Evolutionary conservation across 1,140 invertebrate genomes (phyloP), one percentile per base, ranked within the genome.

Genomic region (Sarcophaga bullata): DNA sequence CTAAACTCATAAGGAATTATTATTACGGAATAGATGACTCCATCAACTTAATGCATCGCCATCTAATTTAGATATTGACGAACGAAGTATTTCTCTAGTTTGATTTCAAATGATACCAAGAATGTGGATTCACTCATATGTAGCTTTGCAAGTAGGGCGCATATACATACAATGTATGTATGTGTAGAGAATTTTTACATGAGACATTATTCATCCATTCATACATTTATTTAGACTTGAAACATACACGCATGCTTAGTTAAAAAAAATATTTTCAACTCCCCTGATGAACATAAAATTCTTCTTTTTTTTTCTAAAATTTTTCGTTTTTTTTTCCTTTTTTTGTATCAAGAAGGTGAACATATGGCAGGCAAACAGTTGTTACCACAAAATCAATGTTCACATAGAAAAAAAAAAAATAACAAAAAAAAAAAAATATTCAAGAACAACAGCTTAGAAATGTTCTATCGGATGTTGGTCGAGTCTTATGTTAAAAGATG

Each of bases 321-420:
- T 37, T 37, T 37, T 37, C 25, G 25, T 37, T 37, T 37, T 37
- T 37, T n/a, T 13, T 58, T 68, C 19, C 10, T 17, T 17, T 19
- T 6, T 68, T 68, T 68, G 17, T 19, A 8, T 68, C 9, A 10
- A 68, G 17, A 68, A 68, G 62, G 62, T 68, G n/a, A 68, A 68
- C 62, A 68, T 68, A 68, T 68, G 62, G 62, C 9, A 68, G 19
- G n/a, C 62, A 68, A 68, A 68, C 62, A 68, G 17, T 68, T 25
- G 62, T 8, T 25, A 8, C 5, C 19, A 68, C 17, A 68, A 68
- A 68, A 25, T 19, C 19, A 7, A 68, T 19, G n/a, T 68, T 68
- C n/a, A 9, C 7, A n/a, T 68, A 0, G 13, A 13, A 58, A 58
- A 58, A 58, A 11, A 7, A 58, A 8, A n/a, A 58, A 58, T 0